phyloP scores from a whole-genome alignment of 2,888 invertebrate species.

The Meloe dianella region DNA sequence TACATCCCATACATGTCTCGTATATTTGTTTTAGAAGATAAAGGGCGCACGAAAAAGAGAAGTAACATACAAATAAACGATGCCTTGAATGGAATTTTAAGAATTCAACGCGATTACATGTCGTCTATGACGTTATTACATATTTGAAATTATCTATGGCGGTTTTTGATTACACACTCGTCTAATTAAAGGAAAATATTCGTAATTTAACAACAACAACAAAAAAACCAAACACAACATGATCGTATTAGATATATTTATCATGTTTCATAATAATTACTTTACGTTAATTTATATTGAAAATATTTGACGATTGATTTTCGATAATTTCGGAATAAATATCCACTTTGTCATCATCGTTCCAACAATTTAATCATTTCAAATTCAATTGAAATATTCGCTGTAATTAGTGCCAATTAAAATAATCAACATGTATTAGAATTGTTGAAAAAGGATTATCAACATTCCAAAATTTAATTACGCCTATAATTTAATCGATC shows the following conservation, averaged over 20 bases:
- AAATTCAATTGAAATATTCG: background rate
- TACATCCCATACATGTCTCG: background rate
- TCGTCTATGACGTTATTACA: slow-evolving; percentile 13
- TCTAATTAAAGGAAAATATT: slow-evolving; percentile 8
- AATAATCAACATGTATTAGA: background rate
- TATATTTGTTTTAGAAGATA: background rate
- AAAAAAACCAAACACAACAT: background rate
- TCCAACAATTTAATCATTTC: background rate
- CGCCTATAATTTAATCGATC: too few relatives aligned
- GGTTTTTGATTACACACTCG: slow-evolving; percentile 1
- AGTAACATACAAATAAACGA: background rate
- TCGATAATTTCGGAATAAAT: background rate
- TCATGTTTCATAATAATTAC: background rate
- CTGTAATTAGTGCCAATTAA: background rate
- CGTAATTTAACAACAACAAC: background rate
- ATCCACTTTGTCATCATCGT: background rate
- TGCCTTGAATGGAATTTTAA: slow-evolving; percentile 13
- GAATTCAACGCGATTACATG: slow-evolving; percentile 12
- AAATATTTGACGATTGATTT: background rate
- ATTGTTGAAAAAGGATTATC: too few relatives aligned
- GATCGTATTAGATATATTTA: background rate
- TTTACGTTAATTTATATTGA: background rate
- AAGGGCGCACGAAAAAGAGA: background rate
- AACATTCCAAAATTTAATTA: too few relatives aligned
- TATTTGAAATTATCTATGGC: slow-evolving; percentile 6